These are phyloP conservation scores for Agrochola circellaris DNA, from an alignment of 2,888 invertebrate genomes.

Conservation along the genomic window DNA sequence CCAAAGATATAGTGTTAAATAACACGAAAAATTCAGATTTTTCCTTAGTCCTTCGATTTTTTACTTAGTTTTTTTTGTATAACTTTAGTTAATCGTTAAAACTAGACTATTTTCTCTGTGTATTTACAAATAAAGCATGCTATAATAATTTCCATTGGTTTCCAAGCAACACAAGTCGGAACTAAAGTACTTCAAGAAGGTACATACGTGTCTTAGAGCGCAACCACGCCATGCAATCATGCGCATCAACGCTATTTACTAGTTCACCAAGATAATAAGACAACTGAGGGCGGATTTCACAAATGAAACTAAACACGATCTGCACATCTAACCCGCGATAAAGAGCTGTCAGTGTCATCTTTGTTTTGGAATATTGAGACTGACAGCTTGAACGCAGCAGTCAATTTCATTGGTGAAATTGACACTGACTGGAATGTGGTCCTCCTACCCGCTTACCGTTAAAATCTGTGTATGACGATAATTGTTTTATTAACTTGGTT, in stretches of 20 bases:
- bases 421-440: background rate
- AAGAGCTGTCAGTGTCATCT: too few relatives aligned
- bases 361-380: too few relatives aligned
- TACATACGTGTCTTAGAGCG: slow-evolving; percentile 67
- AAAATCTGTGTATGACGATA: background rate
- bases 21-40: background rate
- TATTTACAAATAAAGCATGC: slow-evolving; percentile 22
- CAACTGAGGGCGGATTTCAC: background rate
- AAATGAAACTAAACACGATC: too few relatives aligned
- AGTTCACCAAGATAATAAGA: background rate
- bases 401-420: too few relatives aligned
- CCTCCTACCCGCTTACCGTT: background rate
- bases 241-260: slow-evolving; percentile 14
- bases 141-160: slow-evolving; percentile 64
- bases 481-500: background rate
- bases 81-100: background rate
- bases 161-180: slow-evolving; percentile 89
- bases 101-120: background rate
- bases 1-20: background rate
- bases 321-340: too few relatives aligned
- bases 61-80: background rate
- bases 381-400: too few relatives aligned
- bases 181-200: slow-evolving; percentile 88
- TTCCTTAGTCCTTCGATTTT: background rate
- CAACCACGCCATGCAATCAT: slow-evolving; percentile 29